A percentile compares a stretch with the other conserved stretches of the same genome.
These are phyloP conservation scores for Drosophila azteca DNA, from an alignment of 1,140 invertebrate genomes.

Conservation along the genomic window DNA sequence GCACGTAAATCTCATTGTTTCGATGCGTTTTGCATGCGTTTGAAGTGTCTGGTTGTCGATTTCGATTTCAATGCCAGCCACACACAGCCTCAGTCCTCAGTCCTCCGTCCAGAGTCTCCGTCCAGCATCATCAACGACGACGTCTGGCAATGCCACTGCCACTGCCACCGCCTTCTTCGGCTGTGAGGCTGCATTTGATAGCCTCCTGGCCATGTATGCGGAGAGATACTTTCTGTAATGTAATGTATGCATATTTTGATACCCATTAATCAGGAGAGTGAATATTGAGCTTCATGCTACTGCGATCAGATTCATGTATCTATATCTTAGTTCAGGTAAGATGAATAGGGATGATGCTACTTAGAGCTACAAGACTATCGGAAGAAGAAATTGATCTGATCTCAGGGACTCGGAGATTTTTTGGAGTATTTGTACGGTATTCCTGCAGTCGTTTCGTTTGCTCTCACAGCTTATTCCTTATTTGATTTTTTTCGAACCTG, in stretches of 20 bases:
- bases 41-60: constrained; percentile 62
- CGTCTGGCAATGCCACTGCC: constrained; percentile 16
- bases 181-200: constrained; percentile 57
- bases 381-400: no score
- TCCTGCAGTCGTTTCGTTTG: neutral
- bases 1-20: constrained; percentile 80
- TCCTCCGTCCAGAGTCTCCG: neutral
- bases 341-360: no score
- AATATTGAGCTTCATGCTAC: no score
- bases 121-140: constrained; percentile 4
- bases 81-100: neutral
- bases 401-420: no score
- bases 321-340: no score
- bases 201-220: constrained; percentile 21
- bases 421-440: constrained; percentile 1
- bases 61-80: constrained; percentile 71
- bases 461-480: neutral
- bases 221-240: constrained; percentile 28
- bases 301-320: no score
- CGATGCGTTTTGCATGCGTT: constrained; percentile 75
- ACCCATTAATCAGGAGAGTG: neutral
- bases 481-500: constrained; percentile 52
- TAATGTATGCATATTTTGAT: neutral
- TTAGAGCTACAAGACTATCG: no score
- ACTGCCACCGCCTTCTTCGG: neutral